These are phyloP conservation scores for Bombyx mori DNA, from an alignment of 1,140 invertebrate species.

Conservation along the genomic window ASM3026992v2 NC_085118.1:17365501-17366000, in stretches of 20 bases:
- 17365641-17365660: conserved; percentile 25
- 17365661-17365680: conserved; percentile 28
- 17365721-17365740: too few relatives aligned
- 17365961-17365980: conserved; percentile 31
- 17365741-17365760: too few relatives aligned
- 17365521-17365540: conserved; percentile 29
- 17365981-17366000: conserved; percentile 30
- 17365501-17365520: conserved; percentile 23
- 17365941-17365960: conserved; percentile 28
- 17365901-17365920: conserved; percentile 32
- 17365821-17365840: conserved; percentile 12
- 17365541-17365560: conserved; percentile 28
- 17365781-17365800: conserved; percentile 36
- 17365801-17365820: conserved; percentile 36
- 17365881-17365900: conserved; percentile 29
- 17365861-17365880: conserved; percentile 27
- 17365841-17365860: conserved; percentile 14
- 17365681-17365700: too few relatives aligned
- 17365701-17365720: too few relatives aligned
- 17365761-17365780: conserved; percentile 7
- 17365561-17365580: conserved; percentile 38
- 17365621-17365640: conserved; percentile 34
- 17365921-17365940: conserved; percentile 23
- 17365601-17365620: conserved; percentile 47
- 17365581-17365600: conserved; percentile 23